Conservation (phyloP, 2,888 invertebrate genomes). For the Kryphioiulus occultus region DNA sequence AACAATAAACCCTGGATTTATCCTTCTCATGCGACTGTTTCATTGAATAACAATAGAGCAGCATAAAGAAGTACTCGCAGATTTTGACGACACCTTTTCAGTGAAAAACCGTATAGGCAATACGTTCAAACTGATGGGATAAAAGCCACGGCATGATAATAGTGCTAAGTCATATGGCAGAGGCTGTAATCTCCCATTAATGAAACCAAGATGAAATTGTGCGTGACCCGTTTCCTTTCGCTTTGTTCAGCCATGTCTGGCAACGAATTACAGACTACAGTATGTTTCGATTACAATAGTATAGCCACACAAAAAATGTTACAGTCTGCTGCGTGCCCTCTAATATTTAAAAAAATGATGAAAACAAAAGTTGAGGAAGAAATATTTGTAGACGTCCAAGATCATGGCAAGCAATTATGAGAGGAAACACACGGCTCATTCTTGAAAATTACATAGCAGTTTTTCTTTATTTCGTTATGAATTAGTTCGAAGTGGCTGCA, state of each 20-base stretch:
- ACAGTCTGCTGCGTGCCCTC: neutral
- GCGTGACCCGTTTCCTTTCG: neutral
- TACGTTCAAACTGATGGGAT: no score
- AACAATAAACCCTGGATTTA: slow-evolving; percentile 31
- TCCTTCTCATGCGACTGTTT: neutral
- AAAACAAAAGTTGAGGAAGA: neutral
- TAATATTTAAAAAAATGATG: neutral
- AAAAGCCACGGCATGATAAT: no score
- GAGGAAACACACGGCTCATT: neutral
- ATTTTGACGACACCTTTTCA: neutral
- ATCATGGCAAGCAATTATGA: neutral
- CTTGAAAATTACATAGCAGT: neutral
- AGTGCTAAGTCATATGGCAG: neutral
- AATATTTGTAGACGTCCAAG: neutral
- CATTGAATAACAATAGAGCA: neutral
- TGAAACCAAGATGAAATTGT: neutral
- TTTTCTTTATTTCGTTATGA: no score
- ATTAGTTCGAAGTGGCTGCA: no score
- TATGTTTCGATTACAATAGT: neutral
- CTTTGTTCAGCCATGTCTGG: slow-evolving; percentile 6
- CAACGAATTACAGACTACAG: neutral
- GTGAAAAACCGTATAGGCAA: neutral
- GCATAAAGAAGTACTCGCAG: neutral
- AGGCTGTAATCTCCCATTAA: neutral
- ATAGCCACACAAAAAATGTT: neutral